phyloP scores from a whole-genome alignment of 2,888 invertebrate species.

The Pyrrhosoma nymphula region DNA sequence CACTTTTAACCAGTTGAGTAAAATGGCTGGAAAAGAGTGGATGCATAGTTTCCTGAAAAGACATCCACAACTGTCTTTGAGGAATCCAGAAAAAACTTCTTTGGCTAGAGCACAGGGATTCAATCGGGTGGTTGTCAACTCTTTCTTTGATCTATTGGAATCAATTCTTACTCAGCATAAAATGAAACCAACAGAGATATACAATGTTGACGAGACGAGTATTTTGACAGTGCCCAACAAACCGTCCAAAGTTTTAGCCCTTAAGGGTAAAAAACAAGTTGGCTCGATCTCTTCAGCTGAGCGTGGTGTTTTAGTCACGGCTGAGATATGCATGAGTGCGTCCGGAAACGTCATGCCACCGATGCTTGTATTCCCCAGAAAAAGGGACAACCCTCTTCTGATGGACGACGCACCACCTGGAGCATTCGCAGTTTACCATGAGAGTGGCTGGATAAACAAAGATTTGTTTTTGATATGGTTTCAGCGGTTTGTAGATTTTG shows the following conservation, averaged over 20 bases:
- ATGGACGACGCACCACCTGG: neutral
- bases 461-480: slow-evolving; percentile 15
- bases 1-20: slow-evolving; percentile 63
- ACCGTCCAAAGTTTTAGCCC: slow-evolving; percentile 68
- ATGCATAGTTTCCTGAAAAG: slow-evolving; percentile 69
- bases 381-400: neutral
- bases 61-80: slow-evolving; percentile 62
- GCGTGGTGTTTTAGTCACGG: slow-evolving; percentile 67
- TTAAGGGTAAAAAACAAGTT: slow-evolving; percentile 69
- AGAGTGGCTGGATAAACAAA: neutral
- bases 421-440: neutral
- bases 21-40: slow-evolving; percentile 70
- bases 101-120: slow-evolving; percentile 65
- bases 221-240: slow-evolving; percentile 67
- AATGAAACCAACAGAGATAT: slow-evolving; percentile 44
- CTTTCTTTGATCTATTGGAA: slow-evolving; percentile 55
- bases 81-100: slow-evolving; percentile 68
- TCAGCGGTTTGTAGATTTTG: neutral
- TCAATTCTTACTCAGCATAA: slow-evolving; percentile 3
- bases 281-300: slow-evolving; percentile 69
- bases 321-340: slow-evolving; percentile 69
- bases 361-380: slow-evolving; percentile 45
- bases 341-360: slow-evolving; percentile 69
- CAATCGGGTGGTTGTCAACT: slow-evolving; percentile 60
- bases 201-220: slow-evolving; percentile 67